Evolutionary conservation across 2,888 invertebrate species (phyloP), one percentile per base, ranked within the genome.

Genomic region (Megaustenia siamemsis): DNA sequence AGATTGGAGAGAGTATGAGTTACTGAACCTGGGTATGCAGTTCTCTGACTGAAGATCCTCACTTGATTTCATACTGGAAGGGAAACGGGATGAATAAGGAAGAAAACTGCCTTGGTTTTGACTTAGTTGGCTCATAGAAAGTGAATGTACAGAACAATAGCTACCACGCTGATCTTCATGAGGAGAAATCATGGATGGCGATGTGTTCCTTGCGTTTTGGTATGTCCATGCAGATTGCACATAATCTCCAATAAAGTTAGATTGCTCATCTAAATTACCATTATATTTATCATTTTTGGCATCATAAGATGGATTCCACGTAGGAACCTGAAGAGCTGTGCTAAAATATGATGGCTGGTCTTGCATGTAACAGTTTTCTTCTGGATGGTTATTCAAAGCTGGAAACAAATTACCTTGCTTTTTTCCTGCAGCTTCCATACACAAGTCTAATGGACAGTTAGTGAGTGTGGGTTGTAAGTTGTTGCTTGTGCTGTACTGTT

Each of bases 301-400:
- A 21, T 40, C 66, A 40, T 66, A 43, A 18, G 66, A 28, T 10
- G 49, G 53, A 21, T 80, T 69, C 80, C 80, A 80, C n/a, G 49
- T 49, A 24, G 80, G 69, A 53, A 69, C 69, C 21, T 53, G 45
- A 8, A 80, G 45, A 21, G 69, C 24, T 2, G 80, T 35, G n/a
- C 49, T 40, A 53, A 80, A 80, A 69, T 80, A 80, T 24, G 69
- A 49, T n/a, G 66, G 69, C 21, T 80, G 80, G n/a, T 80, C 80
- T 1, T 69, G 12, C 0, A 45, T 32, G 6, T 15, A 66, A n/a
- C n/a, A n/a, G n/a, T n/a, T n/a, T n/a, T 43, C 66, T 45, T 8
- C 45, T 1, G 28, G 15, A 45, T 28, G n/a, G 35, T 60, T n/a
- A 18, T 32, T 45, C 78, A 28, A 60, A 18, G 40, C 10, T 1